phyloP scores from a whole-genome alignment of 2,888 invertebrate species.

The Cheilosia impressa region DNA sequence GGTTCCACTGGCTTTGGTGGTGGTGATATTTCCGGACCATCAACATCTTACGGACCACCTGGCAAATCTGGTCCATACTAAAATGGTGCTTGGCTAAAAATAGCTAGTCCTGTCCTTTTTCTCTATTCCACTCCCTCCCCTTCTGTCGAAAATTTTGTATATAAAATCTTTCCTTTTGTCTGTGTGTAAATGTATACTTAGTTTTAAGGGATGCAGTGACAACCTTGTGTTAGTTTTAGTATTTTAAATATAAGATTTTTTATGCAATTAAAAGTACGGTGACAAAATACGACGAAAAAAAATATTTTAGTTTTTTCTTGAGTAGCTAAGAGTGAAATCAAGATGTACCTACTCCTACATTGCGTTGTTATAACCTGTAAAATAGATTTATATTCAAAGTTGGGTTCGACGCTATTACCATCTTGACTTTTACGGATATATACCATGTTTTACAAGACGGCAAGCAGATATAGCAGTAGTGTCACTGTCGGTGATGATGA shows the following conservation, averaged over 20 bases:
- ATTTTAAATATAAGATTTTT: conserved; percentile 57
- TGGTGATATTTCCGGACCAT: conserved; percentile 80
- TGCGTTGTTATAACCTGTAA: no score
- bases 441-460: no score
- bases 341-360: no score
- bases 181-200: conserved; percentile 70
- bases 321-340: no score
- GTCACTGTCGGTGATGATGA: no score
- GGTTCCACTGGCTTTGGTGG: conserved; percentile 78
- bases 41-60: conserved; percentile 88
- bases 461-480: no score
- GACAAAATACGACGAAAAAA: conserved; percentile 70
- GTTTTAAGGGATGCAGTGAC: conserved; percentile 73
- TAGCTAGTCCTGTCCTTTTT: conserved; percentile 77
- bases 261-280: conserved; percentile 74
- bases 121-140: conserved; percentile 56
- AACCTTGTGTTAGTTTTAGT: conserved; percentile 66
- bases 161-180: conserved; percentile 76
- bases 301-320: neutral
- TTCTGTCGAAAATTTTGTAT: conserved; percentile 76
- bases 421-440: no score
- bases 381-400: no score
- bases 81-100: conserved; percentile 74
- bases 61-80: conserved; percentile 89
- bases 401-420: no score